A percentile compares a stretch with the other conserved stretches of the same genome.
phyloP scores from a whole-genome alignment of 2,888 invertebrate genomes.

The Ormyrus rosae region DNA sequence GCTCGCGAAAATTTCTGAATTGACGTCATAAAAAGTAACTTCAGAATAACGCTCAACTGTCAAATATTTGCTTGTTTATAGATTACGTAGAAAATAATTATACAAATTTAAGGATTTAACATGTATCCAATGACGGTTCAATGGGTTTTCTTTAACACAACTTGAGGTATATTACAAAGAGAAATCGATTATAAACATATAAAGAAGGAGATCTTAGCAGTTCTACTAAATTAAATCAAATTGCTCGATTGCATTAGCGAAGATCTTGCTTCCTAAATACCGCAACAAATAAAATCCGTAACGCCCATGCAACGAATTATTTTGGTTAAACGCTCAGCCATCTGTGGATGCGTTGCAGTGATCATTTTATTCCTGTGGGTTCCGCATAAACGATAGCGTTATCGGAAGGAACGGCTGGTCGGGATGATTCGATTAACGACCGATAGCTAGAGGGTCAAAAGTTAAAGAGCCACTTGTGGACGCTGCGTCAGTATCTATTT shows the following conservation, averaged over 20 bases:
- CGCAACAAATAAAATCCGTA: neutral
- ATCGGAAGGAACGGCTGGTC: conserved; percentile 51
- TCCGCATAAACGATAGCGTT: conserved; percentile 44
- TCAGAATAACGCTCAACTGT: neutral
- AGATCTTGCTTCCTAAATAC: no score
- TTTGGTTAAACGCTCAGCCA: conserved; percentile 36
- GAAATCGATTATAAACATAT: no score
- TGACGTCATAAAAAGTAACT: neutral
- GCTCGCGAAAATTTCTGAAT: neutral
- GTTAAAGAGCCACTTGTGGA: conserved; percentile 77
- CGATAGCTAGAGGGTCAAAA: conserved; percentile 74
- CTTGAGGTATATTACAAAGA: no score
- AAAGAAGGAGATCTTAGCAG: no score
- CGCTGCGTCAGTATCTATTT: conserved; percentile 74
- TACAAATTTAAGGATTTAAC: no score
- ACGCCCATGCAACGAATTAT: neutral
- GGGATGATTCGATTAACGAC: conserved; percentile 74
- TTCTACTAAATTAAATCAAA: no score
- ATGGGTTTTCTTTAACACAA: no score
- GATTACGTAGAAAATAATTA: no score
- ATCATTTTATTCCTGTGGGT: conserved; percentile 50
- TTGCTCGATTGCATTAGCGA: no score
- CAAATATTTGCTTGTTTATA: no score
- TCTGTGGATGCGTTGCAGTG: conserved; percentile 6
- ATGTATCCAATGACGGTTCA: no score